Percentiles rank a stretch among this genome's conserved stretches.
Conservation (phyloP, 2,888 invertebrate species). For the Elegia similella region DNA sequence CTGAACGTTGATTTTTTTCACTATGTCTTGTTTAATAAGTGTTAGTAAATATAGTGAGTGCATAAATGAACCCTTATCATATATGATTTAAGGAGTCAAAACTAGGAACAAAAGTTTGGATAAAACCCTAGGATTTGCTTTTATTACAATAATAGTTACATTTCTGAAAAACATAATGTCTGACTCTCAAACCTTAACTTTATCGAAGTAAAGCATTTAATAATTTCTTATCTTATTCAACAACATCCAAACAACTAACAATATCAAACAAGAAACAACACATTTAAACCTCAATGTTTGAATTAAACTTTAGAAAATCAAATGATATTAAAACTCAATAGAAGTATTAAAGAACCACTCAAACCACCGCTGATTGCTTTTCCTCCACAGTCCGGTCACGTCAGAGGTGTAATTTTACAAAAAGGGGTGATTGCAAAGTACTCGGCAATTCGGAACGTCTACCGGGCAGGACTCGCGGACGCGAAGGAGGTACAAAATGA, state of each 20-base stretch:
- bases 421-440: slow-evolving; percentile 68
- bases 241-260: neutral
- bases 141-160: no score
- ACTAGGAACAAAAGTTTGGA: no score
- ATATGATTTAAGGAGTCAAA: no score
- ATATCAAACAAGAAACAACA: neutral
- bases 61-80: no score
- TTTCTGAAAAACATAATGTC: no score
- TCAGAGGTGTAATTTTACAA: slow-evolving; percentile 62
- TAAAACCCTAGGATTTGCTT: no score
- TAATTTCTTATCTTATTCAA: neutral
- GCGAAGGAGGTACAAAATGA: slow-evolving; percentile 60
- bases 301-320: neutral
- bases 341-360: slow-evolving; percentile 15
- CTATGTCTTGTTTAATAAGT: no score
- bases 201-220: no score
- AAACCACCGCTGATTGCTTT: slow-evolving; percentile 13
- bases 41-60: no score
- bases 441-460: slow-evolving; percentile 50
- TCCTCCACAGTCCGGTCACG: slow-evolving; percentile 53
- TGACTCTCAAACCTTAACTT: no score
- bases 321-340: slow-evolving; percentile 3
- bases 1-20: no score
- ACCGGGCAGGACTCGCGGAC: slow-evolving; percentile 44
- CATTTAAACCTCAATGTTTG: neutral